Percentiles rank a stretch among this genome's conserved stretches.
Evolutionary conservation across 2,888 invertebrate genomes (phyloP).

Genomic region (Agrenia bidenticulata): DNA sequence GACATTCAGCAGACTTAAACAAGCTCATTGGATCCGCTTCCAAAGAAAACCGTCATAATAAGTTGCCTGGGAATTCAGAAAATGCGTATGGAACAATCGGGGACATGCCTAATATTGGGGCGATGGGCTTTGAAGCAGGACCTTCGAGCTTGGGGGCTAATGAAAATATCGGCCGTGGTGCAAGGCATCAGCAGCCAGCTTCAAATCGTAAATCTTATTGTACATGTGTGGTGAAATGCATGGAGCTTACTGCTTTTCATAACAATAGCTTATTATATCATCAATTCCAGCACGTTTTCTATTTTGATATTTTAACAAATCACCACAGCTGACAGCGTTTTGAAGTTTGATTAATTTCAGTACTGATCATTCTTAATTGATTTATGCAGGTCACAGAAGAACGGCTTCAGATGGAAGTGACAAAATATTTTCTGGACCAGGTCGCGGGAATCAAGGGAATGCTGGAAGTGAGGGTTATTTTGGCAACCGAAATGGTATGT

Average conservation of each 20-base stretch:
- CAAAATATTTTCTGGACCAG: constrained; percentile 17
- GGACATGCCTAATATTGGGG: neutral
- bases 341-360: too few relatives aligned
- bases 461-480: neutral
- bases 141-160: constrained; percentile 12
- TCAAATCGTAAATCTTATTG: constrained; percentile 1
- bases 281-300: too few relatives aligned
- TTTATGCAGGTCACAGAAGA: constrained; percentile 48
- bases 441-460: constrained; percentile 10
- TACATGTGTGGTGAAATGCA: too few relatives aligned
- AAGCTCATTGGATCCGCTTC: constrained; percentile 15
- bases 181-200: neutral
- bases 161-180: neutral
- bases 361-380: too few relatives aligned
- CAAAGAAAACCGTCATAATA: neutral
- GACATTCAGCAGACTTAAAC: constrained; percentile 44
- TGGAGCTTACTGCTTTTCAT: too few relatives aligned
- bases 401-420: constrained; percentile 47
- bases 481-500: constrained; percentile 6
- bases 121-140: neutral
- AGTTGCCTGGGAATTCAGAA: neutral
- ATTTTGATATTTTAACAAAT: too few relatives aligned
- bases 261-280: too few relatives aligned
- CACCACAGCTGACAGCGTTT: too few relatives aligned
- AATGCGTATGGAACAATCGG: neutral